Conservation (phyloP, 37 sponge, comb jelly and placozoan species). For the Chondrosia reniformis region DNA sequence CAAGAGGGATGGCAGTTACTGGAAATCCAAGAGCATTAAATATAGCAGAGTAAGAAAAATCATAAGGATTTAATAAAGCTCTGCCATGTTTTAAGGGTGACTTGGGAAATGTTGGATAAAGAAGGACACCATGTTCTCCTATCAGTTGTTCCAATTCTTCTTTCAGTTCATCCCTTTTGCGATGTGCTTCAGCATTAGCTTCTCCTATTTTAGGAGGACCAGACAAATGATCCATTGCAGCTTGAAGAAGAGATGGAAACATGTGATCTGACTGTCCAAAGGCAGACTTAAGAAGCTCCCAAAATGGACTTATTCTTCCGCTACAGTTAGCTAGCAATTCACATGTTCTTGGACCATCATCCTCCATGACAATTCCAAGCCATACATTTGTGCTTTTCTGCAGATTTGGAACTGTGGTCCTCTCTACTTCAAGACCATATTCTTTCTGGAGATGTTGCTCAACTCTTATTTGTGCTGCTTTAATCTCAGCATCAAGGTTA, state of each 20-base stretch:
- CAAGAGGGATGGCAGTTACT: constrained; percentile 63
- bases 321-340: neutral
- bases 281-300: constrained; percentile 35
- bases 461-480: neutral
- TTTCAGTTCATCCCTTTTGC: constrained; percentile 23
- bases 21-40: constrained; percentile 64
- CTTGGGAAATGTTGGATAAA: constrained; percentile 60
- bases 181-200: constrained; percentile 31
- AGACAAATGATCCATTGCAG: constrained; percentile 3
- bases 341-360: neutral
- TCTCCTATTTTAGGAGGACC: constrained; percentile 23
- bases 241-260: constrained; percentile 5
- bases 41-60: constrained; percentile 56
- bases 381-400: neutral
- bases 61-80: constrained; percentile 19
- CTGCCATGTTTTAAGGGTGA: constrained; percentile 19
- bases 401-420: neutral
- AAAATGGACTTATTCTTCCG: constrained; percentile 24
- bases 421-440: neutral
- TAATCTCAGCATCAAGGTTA: neutral
- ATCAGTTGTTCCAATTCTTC: constrained; percentile 34
- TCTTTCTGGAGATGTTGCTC: neutral
- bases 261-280: constrained; percentile 20
- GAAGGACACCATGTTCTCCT: constrained; percentile 45
- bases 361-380: constrained; percentile 1